Base-by-base conservation (phyloP, 2,113 vertebrate species). In the Patagioenas fasciata region DNA sequence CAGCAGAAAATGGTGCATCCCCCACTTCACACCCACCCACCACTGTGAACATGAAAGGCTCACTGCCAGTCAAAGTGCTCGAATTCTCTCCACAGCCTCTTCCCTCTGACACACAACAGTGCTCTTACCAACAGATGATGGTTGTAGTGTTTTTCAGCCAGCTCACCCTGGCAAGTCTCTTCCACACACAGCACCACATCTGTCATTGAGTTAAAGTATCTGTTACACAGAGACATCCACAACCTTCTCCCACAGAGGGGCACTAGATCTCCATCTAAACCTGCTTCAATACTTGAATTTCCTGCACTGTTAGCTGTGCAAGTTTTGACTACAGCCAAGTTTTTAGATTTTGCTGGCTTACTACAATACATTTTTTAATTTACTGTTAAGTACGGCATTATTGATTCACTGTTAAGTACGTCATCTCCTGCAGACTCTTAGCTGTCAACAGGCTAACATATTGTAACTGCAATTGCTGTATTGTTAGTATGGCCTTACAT, bases 81-180 rank as follows among this genome's bases (percentile, higher is more conserved):
- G 0, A 32, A 36, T n/a, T 53, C 66, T 24, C 28, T 44, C 36
- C 44, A 32, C 54, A 72, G 64, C 28, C 64, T 38, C 65, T 56
- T 53, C 58, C 31, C 44, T 11, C 53, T 3, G 7, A 31, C 7
- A 5, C 10, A 1, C 5, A 28, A 24, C 10, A 7, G 18, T 8
- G 42, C 18, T 87, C 97, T 98, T 97, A 99, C 99, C 98, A 99
- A 81, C 36, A 99, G 95, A 50, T 73, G 88, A 61, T 15, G 86
- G 19, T 62, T 84, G 73, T 93, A 87, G 91, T 99, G 98, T 3
- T 97, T 93, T 80, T 96, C 94, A 32, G 98, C 99, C 44, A 70
- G 57, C 73, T 97, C 88, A n/a, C 78, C 15, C 64, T 13, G 95
- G 56, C 85, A 89, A 47, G 91, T 88, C 34, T 98, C 94, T 60